These are phyloP conservation scores for Plusia festucae DNA, from an alignment of 2,888 invertebrate genomes.

Conservation along the genomic window DNA sequence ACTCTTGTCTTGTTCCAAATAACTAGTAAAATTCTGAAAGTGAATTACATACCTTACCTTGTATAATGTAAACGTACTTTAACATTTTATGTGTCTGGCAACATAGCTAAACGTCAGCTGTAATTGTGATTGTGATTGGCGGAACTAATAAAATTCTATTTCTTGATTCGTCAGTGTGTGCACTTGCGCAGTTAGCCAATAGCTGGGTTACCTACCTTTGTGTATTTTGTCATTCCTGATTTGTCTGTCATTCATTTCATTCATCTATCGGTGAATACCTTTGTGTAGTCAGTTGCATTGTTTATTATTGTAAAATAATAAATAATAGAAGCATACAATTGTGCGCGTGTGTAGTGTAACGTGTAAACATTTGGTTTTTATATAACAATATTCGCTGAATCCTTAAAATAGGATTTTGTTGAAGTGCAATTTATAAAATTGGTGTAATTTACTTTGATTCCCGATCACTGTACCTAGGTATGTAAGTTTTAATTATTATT, in stretches of 20 bases:
- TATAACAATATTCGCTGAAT: slow-evolving; percentile 51
- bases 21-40: too few species aligned
- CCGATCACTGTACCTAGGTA: slow-evolving; percentile 36
- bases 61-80: background rate
- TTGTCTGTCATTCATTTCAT: slow-evolving; percentile 39
- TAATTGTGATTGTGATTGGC: slow-evolving; percentile 39
- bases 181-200: slow-evolving; percentile 49
- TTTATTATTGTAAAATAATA: slow-evolving; percentile 61
- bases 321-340: slow-evolving; percentile 39
- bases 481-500: slow-evolving; percentile 46
- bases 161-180: slow-evolving; percentile 51
- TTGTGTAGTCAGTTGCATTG: slow-evolving; percentile 50
- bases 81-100: slow-evolving; percentile 18
- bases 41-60: background rate
- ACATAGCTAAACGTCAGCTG: slow-evolving; percentile 26
- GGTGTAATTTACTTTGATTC: slow-evolving; percentile 33
- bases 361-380: slow-evolving; percentile 26
- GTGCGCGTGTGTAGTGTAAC: slow-evolving; percentile 51
- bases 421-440: slow-evolving; percentile 50
- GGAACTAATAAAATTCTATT: slow-evolving; percentile 16
- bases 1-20: too few species aligned
- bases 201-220: slow-evolving; percentile 24
- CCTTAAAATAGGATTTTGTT: slow-evolving; percentile 53
- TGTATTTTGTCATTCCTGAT: slow-evolving; percentile 27
- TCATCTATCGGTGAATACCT: slow-evolving; percentile 29